A percentile compares a stretch with the other conserved stretches of the same genome.
These are phyloP conservation scores for Ectropis crepuscularia DNA, from an alignment of 2,888 invertebrate genomes.

Conservation along the genomic window DNA sequence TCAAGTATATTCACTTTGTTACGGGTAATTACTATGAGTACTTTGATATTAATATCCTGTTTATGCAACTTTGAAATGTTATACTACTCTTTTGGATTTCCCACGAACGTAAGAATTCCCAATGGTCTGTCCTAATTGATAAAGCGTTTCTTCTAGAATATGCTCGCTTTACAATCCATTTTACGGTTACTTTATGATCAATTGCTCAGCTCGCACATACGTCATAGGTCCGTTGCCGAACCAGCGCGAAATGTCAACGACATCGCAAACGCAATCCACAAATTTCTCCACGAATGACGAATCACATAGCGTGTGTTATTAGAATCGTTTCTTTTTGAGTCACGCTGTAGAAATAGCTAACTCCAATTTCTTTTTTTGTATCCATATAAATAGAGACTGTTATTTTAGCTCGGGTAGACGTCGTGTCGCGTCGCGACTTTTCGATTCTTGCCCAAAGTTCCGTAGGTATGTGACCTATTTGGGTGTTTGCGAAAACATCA, in stretches of 20 bases:
- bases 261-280: constrained; percentile 66
- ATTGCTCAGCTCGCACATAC: constrained; percentile 43
- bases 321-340: constrained; percentile 65
- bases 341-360: constrained; percentile 52
- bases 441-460: constrained; percentile 58
- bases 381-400: constrained; percentile 56
- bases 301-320: constrained; percentile 71
- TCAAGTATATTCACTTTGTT: no score
- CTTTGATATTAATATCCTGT: no score
- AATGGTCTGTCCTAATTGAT: no score
- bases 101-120: no score
- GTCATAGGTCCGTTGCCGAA: constrained; percentile 50
- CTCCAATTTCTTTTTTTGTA: no score
- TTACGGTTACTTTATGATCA: constrained; percentile 55
- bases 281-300: constrained; percentile 70
- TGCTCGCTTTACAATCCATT: constrained; percentile 11
- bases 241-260: constrained; percentile 76
- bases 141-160: no score
- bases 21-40: no score
- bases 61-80: no score
- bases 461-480: constrained; percentile 71
- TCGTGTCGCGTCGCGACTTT: constrained; percentile 63
- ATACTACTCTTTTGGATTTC: no score
- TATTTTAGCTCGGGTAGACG: constrained; percentile 57
- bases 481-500: constrained; percentile 65